Evolutionary conservation across 2,888 invertebrate genomes (phyloP), one percentile per base, ranked within the genome.

Genomic region (Drosophila falleni): DNA sequence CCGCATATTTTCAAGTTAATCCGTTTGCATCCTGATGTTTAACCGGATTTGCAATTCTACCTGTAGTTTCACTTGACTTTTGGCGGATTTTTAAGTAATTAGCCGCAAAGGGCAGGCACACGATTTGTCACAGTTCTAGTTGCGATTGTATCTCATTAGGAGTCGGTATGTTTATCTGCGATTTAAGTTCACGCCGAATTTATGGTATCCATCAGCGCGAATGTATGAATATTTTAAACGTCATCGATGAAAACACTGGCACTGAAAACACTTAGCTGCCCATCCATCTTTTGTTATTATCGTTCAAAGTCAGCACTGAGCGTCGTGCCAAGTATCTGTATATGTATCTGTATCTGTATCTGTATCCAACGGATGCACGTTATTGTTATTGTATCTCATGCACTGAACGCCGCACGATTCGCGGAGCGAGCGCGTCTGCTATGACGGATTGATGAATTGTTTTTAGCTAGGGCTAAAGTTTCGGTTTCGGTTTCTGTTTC

Each of bases 241-340:
- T 80, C 82, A 89, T 84, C 87, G 85, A 84, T 86, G 84, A 87
- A 78, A 77, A 69, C 74, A 75, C 80, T 74, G 77, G 49, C 80
- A 87, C 71, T 79, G 78, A 66, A 83, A 83, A 81, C 88, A 89
- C 85, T 88, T 82, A 70, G 79, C 75, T 80, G 87, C 74, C 71
- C 88, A 90, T 84, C 80, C 81, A 89, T 87, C 81, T 83, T 80
- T 64, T 67, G 86, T 72, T 74, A 74, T 82, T 75, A 77, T 73
- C 72, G 59, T 65, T 73, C 72, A 81, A 67, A 78, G 81, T 73
- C 69, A 78, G 56, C 81, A 47, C 61, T 37, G 55, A 39, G 60
- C 63, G 50, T 55, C 26, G 44, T 64, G 49, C 56, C 71, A 66
- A 58, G 50, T 78, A 49, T 77, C 49, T 61, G 46, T 72, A 29